These are phyloP conservation scores for Phortica okadai DNA, from an alignment of 2,888 invertebrate genomes.

Conservation along the genomic window DNA sequence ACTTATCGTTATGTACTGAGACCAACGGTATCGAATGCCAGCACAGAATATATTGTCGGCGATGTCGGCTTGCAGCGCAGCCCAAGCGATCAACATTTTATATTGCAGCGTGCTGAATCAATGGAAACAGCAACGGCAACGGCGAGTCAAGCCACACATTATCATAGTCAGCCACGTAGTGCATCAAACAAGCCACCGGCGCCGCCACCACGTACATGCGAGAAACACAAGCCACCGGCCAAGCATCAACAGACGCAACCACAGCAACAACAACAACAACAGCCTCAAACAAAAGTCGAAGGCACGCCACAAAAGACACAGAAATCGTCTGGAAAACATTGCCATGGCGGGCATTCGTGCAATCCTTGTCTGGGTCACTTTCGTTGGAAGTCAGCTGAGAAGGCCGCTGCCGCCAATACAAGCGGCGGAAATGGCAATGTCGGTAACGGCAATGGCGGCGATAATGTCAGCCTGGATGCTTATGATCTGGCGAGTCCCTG, in stretches of 20 bases:
- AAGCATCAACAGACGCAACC: constrained; percentile 50
- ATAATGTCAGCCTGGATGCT: constrained; percentile 88
- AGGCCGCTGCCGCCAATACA: constrained; percentile 55
- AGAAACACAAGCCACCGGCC: constrained; percentile 71
- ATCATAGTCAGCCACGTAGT: constrained; percentile 52
- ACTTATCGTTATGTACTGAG: constrained; percentile 85
- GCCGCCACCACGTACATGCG: constrained; percentile 73
- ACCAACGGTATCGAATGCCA: constrained; percentile 80
- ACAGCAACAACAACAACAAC: constrained; percentile 48
- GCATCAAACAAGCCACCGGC: constrained; percentile 62
- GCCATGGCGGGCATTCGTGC: constrained; percentile 80
- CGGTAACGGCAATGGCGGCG: constrained; percentile 77
- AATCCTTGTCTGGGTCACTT: constrained; percentile 83
- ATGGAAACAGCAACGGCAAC: constrained; percentile 63
- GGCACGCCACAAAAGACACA: constrained; percentile 54
- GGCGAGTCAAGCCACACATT: constrained; percentile 49
- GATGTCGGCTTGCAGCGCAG: constrained; percentile 77
- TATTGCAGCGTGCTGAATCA: constrained; percentile 81
- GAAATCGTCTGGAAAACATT: constrained; percentile 73
- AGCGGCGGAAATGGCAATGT: constrained; percentile 66
- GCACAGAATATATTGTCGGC: constrained; percentile 85
- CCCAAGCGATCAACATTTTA: constrained; percentile 82
- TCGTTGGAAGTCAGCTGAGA: constrained; percentile 74
- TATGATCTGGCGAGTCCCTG: constrained; percentile 92
- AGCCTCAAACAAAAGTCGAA: constrained; percentile 36